Evolutionary conservation across 2,888 invertebrate genomes (phyloP), one percentile per base, ranked within the genome.

Genomic region (Athripsodes cinereus): DNA sequence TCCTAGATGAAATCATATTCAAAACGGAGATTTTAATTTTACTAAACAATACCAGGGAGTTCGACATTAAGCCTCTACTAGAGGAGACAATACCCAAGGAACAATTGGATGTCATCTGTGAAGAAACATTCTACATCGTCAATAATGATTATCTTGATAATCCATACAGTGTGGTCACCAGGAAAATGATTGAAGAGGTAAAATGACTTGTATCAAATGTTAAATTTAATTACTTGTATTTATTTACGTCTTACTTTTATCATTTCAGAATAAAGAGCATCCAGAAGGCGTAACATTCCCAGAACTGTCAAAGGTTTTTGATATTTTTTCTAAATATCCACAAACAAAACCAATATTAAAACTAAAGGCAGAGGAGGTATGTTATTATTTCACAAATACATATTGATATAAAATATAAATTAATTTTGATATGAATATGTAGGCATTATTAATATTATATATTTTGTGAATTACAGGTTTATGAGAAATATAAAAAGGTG

Each of bases 1-100:
- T 82, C 53, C 65, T 82, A 6, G 74, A 79, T 57, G 78, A 76
- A 57, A 70, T 76, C 0, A 69, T 81, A 2, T 72, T 73, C 55
- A 79, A 80, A 65, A 72, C 76, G 13, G 74, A 75, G 62, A 67
- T 81, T n/a, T 71, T 40, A 3, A 40, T 40, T 8, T 40, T 40
- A n/a, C 40, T 40, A 40, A 40, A 40, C 40, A 40, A 3, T 13
- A 40, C 40, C 3, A 40, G 40, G 13, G 40, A 40, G 40, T 40
- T 40, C 16, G 40, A 40, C n/a, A 75, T 1, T 63, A 76, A 3
- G 13, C 40, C 40, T 13, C 16, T 40, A 16, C 40, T 40, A 2
- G 16, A 16, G 40, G 40, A 40, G 13, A 13, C 16, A 2, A 16
- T 40, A 40, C 13, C 40, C 2, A 13, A 5, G 40, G 40, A 40